phyloP scores from a whole-genome alignment of 2,113 vertebrate genomes.

The Mungos mungo region DNA sequence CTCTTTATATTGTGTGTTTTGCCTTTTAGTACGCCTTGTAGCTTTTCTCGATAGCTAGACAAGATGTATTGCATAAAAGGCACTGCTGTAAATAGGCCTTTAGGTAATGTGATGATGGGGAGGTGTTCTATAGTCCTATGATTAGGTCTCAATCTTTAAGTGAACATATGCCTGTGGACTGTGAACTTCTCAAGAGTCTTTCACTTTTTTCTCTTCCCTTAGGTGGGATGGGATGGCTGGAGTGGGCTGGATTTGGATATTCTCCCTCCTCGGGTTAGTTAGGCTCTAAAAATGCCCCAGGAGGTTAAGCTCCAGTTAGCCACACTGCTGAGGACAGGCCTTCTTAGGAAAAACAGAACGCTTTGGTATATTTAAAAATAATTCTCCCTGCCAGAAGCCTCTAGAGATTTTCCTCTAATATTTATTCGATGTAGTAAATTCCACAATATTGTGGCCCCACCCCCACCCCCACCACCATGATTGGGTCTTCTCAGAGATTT shows the following conservation, averaged over 20 bases:
- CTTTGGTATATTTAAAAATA: not conserved
- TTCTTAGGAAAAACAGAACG: not conserved
- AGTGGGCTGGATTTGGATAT: not conserved
- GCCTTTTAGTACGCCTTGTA: not conserved
- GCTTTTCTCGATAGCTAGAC: not conserved
- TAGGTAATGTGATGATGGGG: not conserved
- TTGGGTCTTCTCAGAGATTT: not conserved
- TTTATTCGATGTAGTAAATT: not conserved
- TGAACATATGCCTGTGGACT: not conserved
- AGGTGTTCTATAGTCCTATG: not conserved
- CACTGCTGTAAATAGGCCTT: not conserved
- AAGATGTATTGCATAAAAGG: not conserved
- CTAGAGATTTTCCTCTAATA: not conserved
- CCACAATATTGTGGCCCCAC: not conserved
- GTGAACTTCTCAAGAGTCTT: not conserved
- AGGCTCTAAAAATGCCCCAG: not conserved
- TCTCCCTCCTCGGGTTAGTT: not conserved
- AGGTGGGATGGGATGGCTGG: not conserved
- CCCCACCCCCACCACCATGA: too few relatives aligned
- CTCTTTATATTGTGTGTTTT: not conserved
- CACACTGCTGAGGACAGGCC: not conserved
- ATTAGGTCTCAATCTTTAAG: not conserved
- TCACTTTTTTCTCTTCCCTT: not conserved
- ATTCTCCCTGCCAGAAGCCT: not conserved
- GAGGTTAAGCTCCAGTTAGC: not conserved